phyloP scores from a whole-genome alignment of 2,888 invertebrate species.

The Fragum sueziense region DNA sequence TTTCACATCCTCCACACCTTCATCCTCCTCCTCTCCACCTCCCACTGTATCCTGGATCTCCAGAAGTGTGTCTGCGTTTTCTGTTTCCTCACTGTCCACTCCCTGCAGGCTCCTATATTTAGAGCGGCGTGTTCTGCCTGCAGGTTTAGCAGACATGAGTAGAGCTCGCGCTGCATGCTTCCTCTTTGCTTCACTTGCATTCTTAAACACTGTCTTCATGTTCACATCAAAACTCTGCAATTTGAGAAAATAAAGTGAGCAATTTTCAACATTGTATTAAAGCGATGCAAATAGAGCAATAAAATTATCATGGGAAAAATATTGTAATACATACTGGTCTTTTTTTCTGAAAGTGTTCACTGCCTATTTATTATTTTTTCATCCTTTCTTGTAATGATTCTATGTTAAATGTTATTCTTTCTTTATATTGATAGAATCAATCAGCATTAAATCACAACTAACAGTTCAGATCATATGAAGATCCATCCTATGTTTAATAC shows the following conservation, averaged over 20 bases:
- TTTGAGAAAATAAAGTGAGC: background rate
- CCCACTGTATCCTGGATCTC: background rate
- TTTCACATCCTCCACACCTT: background rate
- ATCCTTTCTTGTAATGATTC: too few relatives aligned
- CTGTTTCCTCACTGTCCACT: background rate
- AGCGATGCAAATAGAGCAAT: too few relatives aligned
- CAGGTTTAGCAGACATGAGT: conserved; percentile 20
- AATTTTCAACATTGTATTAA: too few relatives aligned
- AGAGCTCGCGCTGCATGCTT: conserved; percentile 29
- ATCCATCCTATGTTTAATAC: too few relatives aligned
- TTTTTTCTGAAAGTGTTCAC: too few relatives aligned
- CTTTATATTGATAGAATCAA: too few relatives aligned
- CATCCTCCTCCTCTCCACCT: background rate
- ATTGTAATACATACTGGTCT: too few relatives aligned
- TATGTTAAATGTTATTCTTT: too few relatives aligned
- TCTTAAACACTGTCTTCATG: conserved; percentile 27
- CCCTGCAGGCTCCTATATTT: background rate
- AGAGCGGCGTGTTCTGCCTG: background rate
- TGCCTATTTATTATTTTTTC: too few relatives aligned
- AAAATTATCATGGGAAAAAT: too few relatives aligned
- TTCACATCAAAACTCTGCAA: conserved; percentile 51
- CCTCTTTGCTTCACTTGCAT: conserved; percentile 33
- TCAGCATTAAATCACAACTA: too few relatives aligned
- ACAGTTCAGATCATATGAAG: too few relatives aligned
- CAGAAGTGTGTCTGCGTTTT: conserved; percentile 17